phyloP scores from a whole-genome alignment of 2,113 vertebrate species.

The Otolemur garnettii region DNA sequence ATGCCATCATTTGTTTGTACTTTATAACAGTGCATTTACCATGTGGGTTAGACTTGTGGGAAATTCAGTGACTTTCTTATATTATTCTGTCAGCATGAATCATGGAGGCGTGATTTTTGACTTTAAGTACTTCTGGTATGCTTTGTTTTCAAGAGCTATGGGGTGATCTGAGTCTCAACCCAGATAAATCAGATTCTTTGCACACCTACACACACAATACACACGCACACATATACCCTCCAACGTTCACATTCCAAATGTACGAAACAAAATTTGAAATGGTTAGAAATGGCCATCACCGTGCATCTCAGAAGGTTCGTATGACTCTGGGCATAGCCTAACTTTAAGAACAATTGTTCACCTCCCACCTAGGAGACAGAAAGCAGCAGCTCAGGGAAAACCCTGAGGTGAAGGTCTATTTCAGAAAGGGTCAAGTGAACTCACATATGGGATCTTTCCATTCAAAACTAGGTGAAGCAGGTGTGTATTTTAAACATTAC shows the following conservation, averaged over 20 bases:
- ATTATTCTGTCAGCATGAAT: constrained; percentile 11
- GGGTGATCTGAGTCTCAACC: constrained; percentile 69
- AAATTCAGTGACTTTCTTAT: not conserved
- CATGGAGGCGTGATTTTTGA: constrained; percentile 60
- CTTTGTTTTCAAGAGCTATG: constrained; percentile 69
- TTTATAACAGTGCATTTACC: not conserved
- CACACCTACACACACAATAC: not conserved
- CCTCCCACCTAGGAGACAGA: constrained; percentile 2
- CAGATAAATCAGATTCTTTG: constrained; percentile 46
- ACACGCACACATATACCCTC: not conserved
- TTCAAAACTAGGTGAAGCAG: constrained; percentile 64
- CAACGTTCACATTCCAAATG: not conserved
- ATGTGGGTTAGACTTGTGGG: constrained; percentile 4
- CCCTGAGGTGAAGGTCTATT: not conserved
- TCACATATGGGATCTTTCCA: constrained; percentile 54
- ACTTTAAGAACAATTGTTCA: constrained; percentile 60
- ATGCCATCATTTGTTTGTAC: not conserved
- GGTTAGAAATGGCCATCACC: constrained; percentile 69
- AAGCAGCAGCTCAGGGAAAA: constrained; percentile 54
- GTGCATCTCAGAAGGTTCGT: constrained; percentile 69
- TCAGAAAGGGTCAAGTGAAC: constrained; percentile 49
- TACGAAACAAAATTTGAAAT: not conserved
- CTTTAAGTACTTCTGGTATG: constrained; percentile 66
- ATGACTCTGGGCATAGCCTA: constrained; percentile 16
- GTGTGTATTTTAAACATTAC: constrained; percentile 51